Evolutionary conservation across 2,113 vertebrate genomes (phyloP).

Genomic region (Apistogramma diplotaenia): DNA sequence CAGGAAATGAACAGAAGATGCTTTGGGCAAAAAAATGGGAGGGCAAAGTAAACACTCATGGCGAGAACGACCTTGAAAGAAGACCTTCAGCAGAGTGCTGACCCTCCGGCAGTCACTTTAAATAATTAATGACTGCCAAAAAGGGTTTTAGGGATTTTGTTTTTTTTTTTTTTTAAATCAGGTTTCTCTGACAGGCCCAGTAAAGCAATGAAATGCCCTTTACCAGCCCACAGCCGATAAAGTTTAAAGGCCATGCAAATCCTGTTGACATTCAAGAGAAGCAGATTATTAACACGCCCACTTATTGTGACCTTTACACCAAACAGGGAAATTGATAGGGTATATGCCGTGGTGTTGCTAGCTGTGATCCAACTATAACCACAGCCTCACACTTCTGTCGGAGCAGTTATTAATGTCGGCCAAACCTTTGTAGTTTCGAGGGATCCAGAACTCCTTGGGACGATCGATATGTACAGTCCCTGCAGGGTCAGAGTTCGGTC

Average conservation of each 20-base stretch:
- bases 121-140: constrained; percentile 72
- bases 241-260: constrained; percentile 9
- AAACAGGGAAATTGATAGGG: neutral
- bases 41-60: constrained; percentile 11
- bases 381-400: neutral
- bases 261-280: neutral
- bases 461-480: constrained; percentile 53
- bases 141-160: constrained; percentile 28
- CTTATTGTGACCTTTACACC: neutral
- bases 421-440: constrained; percentile 37
- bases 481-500: constrained; percentile 14
- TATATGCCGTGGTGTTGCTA: neutral
- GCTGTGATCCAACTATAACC: neutral
- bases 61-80: constrained; percentile 29
- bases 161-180: neutral
- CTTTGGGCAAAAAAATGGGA: neutral
- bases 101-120: constrained; percentile 36
- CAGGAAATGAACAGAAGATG: constrained; percentile 54
- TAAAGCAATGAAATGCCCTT: constrained; percentile 23
- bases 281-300: neutral
- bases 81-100: constrained; percentile 28
- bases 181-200: constrained; percentile 38
- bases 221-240: neutral
- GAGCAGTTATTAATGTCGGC: constrained; percentile 57
- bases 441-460: constrained; percentile 45